Evolutionary conservation across 2,888 invertebrate species (phyloP).

Genomic region (Apamea anceps): DNA sequence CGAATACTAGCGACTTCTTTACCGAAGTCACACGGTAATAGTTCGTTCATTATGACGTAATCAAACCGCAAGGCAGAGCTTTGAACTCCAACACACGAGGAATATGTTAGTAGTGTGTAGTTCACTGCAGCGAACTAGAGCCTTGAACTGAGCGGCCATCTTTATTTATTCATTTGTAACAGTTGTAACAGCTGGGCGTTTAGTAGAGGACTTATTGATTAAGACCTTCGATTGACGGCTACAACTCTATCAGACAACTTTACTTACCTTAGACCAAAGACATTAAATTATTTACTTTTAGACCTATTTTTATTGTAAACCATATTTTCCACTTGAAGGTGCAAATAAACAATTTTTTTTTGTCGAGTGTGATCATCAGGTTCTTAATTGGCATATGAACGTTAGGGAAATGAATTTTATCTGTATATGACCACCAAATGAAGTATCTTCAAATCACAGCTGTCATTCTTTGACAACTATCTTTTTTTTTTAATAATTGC

Average conservation of each 20-base stretch:
- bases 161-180: conserved; percentile 20
- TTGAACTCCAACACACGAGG: conserved; percentile 39
- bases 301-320: too few relatives aligned
- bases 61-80: conserved; percentile 27
- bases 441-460: background rate
- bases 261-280: too few relatives aligned
- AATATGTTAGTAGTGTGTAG: conserved; percentile 34
- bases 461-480: background rate
- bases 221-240: background rate
- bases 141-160: conserved; percentile 27
- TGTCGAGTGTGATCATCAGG: background rate
- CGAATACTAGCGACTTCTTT: background rate
- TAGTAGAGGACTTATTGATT: conserved; percentile 4
- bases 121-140: conserved; percentile 34
- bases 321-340: too few relatives aligned
- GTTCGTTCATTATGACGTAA: conserved; percentile 25
- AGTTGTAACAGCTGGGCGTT: conserved; percentile 15
- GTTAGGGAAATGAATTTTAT: background rate
- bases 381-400: background rate
- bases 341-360: too few relatives aligned
- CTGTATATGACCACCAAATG: too few relatives aligned
- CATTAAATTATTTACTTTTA: too few relatives aligned
- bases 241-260: too few relatives aligned
- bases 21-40: background rate
- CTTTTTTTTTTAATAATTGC: too few relatives aligned